Base-by-base conservation (phyloP, 2,888 invertebrate species). In the Linnaemya vulpina region DNA sequence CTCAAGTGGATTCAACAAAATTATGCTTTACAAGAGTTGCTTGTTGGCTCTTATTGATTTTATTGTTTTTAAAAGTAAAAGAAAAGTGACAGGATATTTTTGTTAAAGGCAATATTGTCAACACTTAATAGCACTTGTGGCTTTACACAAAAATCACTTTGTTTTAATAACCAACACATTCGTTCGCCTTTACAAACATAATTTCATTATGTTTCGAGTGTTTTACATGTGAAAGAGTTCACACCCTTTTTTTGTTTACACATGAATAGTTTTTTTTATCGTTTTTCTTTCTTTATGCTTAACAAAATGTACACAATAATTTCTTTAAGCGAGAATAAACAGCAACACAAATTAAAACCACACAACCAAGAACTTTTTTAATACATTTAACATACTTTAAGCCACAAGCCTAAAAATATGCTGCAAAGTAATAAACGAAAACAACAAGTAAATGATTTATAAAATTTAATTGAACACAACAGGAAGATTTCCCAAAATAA, bases 81-180 rank as follows among this genome's bases (percentile, higher is more conserved):
- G 22, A 43, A 51, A 65, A 73, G 11, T 49, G 1, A 30, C 4
- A 49, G 1, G n/a, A 77, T 68, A 63, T 49, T 53, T 30, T 40
- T 40, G 55, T 70, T 55, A 82, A 79, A 85, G 71, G 82, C 82
- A 82, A 78, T 85, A 79, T 82, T 82, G 85, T 75, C 65, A 78
- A 71, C 85, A 82, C 85, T 85, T 85, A 85, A 85, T 85, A 82
- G 85, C 85, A 85, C 85, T 85, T 85, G 85, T 76, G 85, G 85
- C 75, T 82, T 79, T 82, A 85, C 85, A 51, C 78, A 82, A 75
- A 82, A 85, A 82, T 85, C 82, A 85, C 82, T 85, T 85, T 82
- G 75, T 71, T 82, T 79, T 79, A 82, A 82, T 74, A 77, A 77
- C 53, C 53, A 73, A 60, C 71, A 77, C 43, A 71, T 62, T n/a